Percentiles rank a stretch among this genome's conserved stretches.
Conservation (phyloP, 30 jellyfish, hydroid and myxozoan genomes). For the Rhopilema esculentum region DNA sequence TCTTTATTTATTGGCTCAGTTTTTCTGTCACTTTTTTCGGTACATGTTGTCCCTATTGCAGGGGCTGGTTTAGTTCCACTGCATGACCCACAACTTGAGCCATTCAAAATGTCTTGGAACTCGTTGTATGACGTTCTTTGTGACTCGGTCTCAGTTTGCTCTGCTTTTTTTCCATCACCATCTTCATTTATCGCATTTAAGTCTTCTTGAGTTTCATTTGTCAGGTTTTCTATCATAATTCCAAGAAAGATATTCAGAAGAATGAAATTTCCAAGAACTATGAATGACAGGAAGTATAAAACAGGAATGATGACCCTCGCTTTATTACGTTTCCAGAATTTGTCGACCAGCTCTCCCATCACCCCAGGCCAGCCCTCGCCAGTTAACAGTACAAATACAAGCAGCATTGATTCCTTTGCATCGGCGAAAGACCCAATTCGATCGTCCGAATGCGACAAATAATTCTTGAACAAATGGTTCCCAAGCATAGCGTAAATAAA, state of each 20-base stretch:
- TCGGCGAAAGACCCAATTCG: slow-evolving; percentile 60
- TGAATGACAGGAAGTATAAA: slow-evolving; percentile 67
- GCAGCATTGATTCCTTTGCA: slow-evolving; percentile 63
- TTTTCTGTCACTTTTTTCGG: no score
- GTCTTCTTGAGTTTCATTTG: slow-evolving; percentile 50
- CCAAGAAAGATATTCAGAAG: slow-evolving; percentile 91
- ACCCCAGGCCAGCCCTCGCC: slow-evolving; percentile 87
- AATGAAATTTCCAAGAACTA: slow-evolving; percentile 75
- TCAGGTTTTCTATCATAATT: slow-evolving; percentile 82
- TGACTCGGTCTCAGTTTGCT: not conserved
- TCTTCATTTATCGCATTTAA: not conserved
- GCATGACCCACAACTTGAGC: not conserved
- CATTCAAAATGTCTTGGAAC: no score
- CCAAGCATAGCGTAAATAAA: slow-evolving; percentile 84
- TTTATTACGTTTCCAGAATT: slow-evolving; percentile 1
- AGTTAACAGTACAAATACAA: slow-evolving; percentile 80
- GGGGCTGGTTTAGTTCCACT: not conserved
- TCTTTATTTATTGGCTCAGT: no score
- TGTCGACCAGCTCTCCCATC: slow-evolving; percentile 28
- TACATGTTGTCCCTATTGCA: no score
- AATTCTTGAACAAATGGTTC: slow-evolving; percentile 65
- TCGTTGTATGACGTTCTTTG: not conserved
- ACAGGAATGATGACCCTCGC: slow-evolving; percentile 45
- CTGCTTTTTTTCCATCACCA: not conserved
- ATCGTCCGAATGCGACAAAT: not conserved